Percentiles rank a stretch among this genome's conserved stretches.
Evolutionary conservation across 2,113 vertebrate species (phyloP).

Genomic region (Pollimyrus isidori): DNA sequence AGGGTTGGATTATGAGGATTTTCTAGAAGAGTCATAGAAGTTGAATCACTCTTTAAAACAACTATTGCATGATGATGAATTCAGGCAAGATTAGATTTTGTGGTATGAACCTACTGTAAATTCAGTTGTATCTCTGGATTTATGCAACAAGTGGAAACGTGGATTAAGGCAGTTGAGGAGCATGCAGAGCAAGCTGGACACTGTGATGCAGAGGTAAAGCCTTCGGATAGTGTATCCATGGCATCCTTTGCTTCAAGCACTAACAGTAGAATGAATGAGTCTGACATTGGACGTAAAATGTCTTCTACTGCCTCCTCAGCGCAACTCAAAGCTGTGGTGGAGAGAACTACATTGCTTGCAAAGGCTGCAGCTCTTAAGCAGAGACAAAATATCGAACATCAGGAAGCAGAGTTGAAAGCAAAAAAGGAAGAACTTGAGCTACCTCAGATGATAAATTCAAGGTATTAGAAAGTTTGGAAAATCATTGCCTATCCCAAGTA

Average conservation of each 20-base stretch:
- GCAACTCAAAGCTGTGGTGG: not conserved
- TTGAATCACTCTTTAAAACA: not conserved
- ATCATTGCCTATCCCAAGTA: no score
- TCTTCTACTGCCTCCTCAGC: not conserved
- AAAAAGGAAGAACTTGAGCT: no score
- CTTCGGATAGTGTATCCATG: not conserved
- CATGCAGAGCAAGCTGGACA: not conserved
- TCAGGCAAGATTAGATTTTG: not conserved
- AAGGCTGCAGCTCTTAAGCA: constrained; percentile 11
- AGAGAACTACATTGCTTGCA: constrained; percentile 6
- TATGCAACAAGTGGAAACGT: not conserved
- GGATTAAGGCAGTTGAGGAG: not conserved
- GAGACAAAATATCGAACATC: not conserved
- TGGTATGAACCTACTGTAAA: not conserved
- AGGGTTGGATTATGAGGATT: not conserved
- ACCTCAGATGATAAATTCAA: no score
- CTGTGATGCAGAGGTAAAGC: not conserved
- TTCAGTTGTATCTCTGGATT: not conserved
- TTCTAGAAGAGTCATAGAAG: not conserved
- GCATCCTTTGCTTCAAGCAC: not conserved
- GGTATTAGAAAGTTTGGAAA: no score
- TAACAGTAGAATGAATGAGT: not conserved
- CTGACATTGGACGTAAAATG: not conserved
- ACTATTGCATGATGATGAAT: not conserved
- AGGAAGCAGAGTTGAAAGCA: constrained; percentile 4